Evolutionary conservation across 2,888 invertebrate genomes (phyloP), one percentile per base, ranked within the genome.

Genomic region (Sarcophaga caerulescens): DNA sequence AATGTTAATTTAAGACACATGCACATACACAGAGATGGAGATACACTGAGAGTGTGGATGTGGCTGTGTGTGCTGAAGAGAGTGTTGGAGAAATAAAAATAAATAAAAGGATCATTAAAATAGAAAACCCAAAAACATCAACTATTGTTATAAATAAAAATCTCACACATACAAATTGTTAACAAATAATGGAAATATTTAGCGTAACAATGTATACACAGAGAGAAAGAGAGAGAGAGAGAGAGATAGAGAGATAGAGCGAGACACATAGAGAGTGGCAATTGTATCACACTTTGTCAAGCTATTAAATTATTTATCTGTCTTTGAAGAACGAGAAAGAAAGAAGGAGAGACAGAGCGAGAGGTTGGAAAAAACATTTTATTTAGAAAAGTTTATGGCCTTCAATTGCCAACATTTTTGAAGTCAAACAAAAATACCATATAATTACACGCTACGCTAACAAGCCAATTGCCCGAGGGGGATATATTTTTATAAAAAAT

Each of bases 221-320:
- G 47, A n/a, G n/a, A n/a, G n/a, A n/a, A n/a, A n/a, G n/a, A n/a
- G n/a, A n/a, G n/a, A n/a, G n/a, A n/a, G n/a, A n/a, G n/a, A n/a
- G n/a, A n/a, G n/a, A n/a, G n/a, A n/a, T n/a, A n/a, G n/a, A n/a
- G n/a, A n/a, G n/a, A n/a, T 14, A 44, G 57, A 52, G 45, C 4
- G 44, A 45, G 12, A 57, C 19, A 81, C 11, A 70, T 19, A 62
- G 47, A 73, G 25, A 78, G 84, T 81, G 81, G 77, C 81, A 84
- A 86, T 84, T 81, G 81, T 81, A 81, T 86, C 86, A 84, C 86
- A 86, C 86, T 86, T 86, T 70, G 69, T 52, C 62, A 70, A 81
- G 78, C 81, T 84, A 81, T 86, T 84, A 84, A 86, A 76, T 83
- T 62, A 81, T 85, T 74, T 73, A 68, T 68, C 35, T 75, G n/a